These are phyloP conservation scores for Sylvicola cinctus DNA, from an alignment of 2,888 invertebrate species.

Conservation along the genomic window DNA sequence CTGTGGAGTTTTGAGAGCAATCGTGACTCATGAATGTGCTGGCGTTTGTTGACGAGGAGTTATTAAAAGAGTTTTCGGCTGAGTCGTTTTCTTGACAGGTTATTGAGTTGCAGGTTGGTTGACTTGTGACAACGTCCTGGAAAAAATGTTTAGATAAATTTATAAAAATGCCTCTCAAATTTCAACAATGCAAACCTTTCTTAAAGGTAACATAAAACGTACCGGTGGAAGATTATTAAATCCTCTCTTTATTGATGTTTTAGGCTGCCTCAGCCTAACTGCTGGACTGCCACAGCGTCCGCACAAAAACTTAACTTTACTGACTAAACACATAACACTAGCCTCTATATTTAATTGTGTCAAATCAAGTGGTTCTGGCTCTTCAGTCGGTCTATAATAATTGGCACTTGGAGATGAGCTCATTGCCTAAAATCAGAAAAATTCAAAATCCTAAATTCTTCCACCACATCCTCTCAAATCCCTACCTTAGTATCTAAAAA, in stretches of 20 bases:
- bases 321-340: slow-evolving; percentile 66
- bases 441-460: no score
- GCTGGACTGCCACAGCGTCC: slow-evolving; percentile 53
- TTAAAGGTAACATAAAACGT: no score
- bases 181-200: no score
- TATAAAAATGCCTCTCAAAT: neutral
- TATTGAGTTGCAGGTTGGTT: neutral
- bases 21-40: slow-evolving; percentile 3
- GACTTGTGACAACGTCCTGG: slow-evolving; percentile 17
- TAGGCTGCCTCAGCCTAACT: slow-evolving; percentile 36
- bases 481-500: slow-evolving; percentile 31
- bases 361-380: slow-evolving; percentile 69
- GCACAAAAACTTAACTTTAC: slow-evolving; percentile 59
- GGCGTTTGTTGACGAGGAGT: neutral
- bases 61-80: slow-evolving; percentile 2
- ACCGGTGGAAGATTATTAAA: slow-evolving; percentile 16
- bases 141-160: slow-evolving; percentile 1
- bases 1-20: no score
- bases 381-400: slow-evolving; percentile 59
- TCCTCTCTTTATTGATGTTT: slow-evolving; percentile 16
- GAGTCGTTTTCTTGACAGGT: neutral
- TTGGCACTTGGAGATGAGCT: slow-evolving; percentile 37
- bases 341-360: slow-evolving; percentile 74
- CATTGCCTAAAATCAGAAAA: slow-evolving; percentile 14
- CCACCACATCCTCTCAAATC: no score